phyloP scores from a whole-genome alignment of 2,797 vertebrate species.

The Apogon talboti region DNA sequence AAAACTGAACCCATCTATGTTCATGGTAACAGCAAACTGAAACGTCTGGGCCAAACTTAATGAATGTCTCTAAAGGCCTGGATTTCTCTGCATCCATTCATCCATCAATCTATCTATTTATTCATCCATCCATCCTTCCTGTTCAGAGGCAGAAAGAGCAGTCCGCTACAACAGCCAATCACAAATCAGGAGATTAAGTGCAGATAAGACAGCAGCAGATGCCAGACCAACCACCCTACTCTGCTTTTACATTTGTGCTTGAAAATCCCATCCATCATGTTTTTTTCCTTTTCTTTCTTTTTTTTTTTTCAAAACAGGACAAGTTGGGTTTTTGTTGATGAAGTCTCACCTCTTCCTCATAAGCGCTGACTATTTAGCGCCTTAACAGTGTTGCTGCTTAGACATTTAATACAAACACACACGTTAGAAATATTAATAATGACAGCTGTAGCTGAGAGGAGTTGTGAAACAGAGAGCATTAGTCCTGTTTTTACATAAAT shows the following conservation, averaged over 20 bases:
- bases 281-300: too few relatives aligned
- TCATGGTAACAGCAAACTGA: too few relatives aligned
- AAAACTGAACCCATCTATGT: too few relatives aligned
- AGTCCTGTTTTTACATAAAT: too few relatives aligned
- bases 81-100: conserved; percentile 5
- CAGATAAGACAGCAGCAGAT: conserved; percentile 18
- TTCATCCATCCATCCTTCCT: neutral
- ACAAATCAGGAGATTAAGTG: conserved; percentile 22
- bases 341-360: conserved; percentile 27
- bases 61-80: neutral
- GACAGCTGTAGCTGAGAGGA: too few relatives aligned
- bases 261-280: neutral
- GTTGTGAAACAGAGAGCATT: too few relatives aligned
- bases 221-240: neutral
- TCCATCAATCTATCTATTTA: neutral
- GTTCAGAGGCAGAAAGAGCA: conserved; percentile 14
- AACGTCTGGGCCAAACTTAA: too few relatives aligned
- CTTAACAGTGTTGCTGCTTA: conserved; percentile 4
- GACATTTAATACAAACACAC: neutral
- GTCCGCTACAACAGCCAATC: conserved; percentile 29
- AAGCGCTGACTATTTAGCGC: conserved; percentile 17
- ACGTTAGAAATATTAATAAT: neutral
- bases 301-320: neutral
- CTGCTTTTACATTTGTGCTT: neutral
- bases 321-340: neutral